Base-by-base conservation (phyloP, 1,140 invertebrate species). In the Microplitis demolitor region DNA sequence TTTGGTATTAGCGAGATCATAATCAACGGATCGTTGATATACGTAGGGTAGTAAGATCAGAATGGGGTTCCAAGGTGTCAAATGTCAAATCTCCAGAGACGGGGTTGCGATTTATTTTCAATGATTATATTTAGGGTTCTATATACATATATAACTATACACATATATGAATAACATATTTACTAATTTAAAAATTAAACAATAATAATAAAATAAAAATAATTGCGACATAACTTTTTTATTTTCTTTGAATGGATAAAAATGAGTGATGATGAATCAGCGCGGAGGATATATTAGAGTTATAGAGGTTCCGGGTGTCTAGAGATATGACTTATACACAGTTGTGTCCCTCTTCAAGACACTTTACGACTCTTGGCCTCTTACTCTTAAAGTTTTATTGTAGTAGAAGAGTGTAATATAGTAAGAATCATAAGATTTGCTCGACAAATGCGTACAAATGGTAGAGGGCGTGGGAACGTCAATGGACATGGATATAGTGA, bases 381-480 rank as follows among this genome's bases (percentile, higher is more conserved):
- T 45, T 45, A 45, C 39, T 45, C 39, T 45, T 11, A 11, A 24
- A 31, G 16, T 66, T 14, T 50, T 54, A 67, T 53, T 33, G 31
- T 54, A 24, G 50, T 37, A 67, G 31, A 16, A 54, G 9, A 14
- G n/a, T 51, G 39, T 67, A 31, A 45, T 24, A 37, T 66, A 39
- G 35, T 24, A 78, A 72, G 63, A 78, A 80, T 78, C 76, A 58
- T 58, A 86, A 87, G 86, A 87, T 87, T 87, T 87, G 82, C 83
- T 82, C 82, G 82, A 84, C 78, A 81, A 81, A 78, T 85, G 83
- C 84, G 84, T 84, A 84, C 70, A 63, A 67, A 67, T 72, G 73
- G 79, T 81, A 77, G 85, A 80, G 85, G 83, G 86, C 85, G 86
- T 87, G 85, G 85, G 85, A 87, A 87, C 85, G 80, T 72, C 72